Percentiles rank a stretch among this genome's conserved stretches.
Conservation (phyloP, 2,888 invertebrate species). For the Lasioglossum vierecki region DNA sequence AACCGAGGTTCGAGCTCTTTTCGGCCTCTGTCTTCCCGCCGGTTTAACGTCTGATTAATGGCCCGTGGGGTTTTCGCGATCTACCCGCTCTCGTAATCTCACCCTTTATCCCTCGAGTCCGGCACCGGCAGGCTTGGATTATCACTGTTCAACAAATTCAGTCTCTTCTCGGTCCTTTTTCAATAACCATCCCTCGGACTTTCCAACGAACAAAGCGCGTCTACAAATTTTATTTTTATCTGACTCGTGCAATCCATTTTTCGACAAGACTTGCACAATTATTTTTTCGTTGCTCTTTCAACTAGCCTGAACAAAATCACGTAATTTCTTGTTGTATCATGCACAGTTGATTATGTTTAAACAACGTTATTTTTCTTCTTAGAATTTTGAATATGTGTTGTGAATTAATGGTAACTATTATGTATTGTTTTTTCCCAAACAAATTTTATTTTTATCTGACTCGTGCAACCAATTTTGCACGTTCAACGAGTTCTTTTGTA, state of each 20-base stretch:
- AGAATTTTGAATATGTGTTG: too few relatives aligned
- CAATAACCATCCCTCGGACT: not conserved
- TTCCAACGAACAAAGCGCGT: not conserved
- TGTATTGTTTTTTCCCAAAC: too few relatives aligned
- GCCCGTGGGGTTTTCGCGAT: constrained; percentile 33
- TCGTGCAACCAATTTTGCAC: too few relatives aligned
- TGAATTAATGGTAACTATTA: too few relatives aligned
- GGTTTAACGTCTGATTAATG: constrained; percentile 60
- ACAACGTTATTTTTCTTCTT: too few relatives aligned
- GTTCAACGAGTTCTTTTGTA: too few relatives aligned
- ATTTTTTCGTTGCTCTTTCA: not conserved
- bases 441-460: too few relatives aligned
- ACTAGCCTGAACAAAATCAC: not conserved
- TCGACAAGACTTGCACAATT: not conserved
- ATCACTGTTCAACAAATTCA: not conserved
- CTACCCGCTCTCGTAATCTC: constrained; percentile 21
- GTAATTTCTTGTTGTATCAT: too few relatives aligned
- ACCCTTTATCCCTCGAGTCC: not conserved
- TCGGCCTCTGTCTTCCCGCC: constrained; percentile 48
- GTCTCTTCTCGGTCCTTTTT: not conserved
- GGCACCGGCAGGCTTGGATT: not conserved
- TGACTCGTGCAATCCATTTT: not conserved
- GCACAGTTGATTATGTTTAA: too few relatives aligned
- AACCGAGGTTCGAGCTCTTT: constrained; percentile 38
- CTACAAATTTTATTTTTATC: not conserved